Evolutionary conservation across 1,140 invertebrate genomes (phyloP).

Genomic region (Venustaconcha ellipsiformis): DNA sequence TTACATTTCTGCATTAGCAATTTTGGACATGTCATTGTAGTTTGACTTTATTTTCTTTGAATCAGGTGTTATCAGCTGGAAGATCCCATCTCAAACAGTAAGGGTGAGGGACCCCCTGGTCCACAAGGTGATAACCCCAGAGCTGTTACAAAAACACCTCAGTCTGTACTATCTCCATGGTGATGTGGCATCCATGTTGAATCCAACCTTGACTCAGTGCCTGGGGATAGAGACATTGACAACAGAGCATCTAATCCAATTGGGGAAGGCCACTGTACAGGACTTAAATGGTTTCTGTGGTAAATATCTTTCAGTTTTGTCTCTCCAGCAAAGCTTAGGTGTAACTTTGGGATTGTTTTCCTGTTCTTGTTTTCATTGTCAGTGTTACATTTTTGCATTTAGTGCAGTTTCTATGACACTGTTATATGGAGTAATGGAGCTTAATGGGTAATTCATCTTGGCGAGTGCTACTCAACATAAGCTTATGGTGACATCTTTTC

Average conservation of each 20-base stretch:
- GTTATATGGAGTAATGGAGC: no score
- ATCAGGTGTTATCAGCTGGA: slow-evolving; percentile 54
- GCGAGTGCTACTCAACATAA: no score
- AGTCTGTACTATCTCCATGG: slow-evolving; percentile 60
- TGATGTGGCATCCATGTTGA: slow-evolving; percentile 50
- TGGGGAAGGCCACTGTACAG: slow-evolving; percentile 50
- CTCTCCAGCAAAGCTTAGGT: no score
- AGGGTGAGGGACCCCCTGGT: slow-evolving; percentile 51
- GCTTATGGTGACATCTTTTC: neutral
- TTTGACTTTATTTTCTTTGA: neutral
- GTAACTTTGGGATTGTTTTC: neutral
- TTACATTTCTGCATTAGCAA: no score
- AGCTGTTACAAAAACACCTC: slow-evolving; percentile 52
- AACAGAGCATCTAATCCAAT: slow-evolving; percentile 58
- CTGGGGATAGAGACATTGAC: slow-evolving; percentile 60
- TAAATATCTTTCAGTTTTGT: slow-evolving; percentile 2
- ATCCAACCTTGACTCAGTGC: slow-evolving; percentile 47
- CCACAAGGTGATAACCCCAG: slow-evolving; percentile 56
- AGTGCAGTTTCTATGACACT: neutral
- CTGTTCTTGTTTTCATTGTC: neutral
- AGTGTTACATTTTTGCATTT: neutral
- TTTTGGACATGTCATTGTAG: no score
- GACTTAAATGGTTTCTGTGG: slow-evolving; percentile 11
- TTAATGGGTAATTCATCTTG: no score
- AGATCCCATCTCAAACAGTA: slow-evolving; percentile 63